A percentile compares a stretch with the other conserved stretches of the same genome.
Evolutionary conservation across 1,140 invertebrate species (phyloP).

Genomic region (Nasonia longicornis): DNA sequence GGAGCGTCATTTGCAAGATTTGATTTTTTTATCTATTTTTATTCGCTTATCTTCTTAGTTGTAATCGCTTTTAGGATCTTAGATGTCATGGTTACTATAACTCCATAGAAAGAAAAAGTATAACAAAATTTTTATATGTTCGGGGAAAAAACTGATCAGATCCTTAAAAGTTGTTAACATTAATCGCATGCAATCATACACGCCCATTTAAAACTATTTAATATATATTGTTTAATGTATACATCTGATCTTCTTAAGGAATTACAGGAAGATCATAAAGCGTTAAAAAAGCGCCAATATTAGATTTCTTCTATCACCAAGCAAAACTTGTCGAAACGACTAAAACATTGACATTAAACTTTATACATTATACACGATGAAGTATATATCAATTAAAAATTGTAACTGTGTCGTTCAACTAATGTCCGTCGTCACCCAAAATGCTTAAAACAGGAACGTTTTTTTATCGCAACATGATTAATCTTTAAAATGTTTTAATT

Average conservation of each 20-base stretch:
- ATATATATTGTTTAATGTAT: conserved; percentile 35
- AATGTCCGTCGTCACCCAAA: conserved; percentile 32
- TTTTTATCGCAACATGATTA: conserved; percentile 42
- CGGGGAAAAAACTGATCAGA: conserved; percentile 31
- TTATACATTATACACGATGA: conserved; percentile 43
- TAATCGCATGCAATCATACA: conserved; percentile 25
- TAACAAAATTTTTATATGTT: conserved; percentile 35
- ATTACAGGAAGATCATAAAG: conserved; percentile 33
- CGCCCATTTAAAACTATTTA: conserved; percentile 20
- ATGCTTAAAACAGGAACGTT: conserved; percentile 45
- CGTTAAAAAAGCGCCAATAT: conserved; percentile 39
- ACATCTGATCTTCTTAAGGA: conserved; percentile 32
- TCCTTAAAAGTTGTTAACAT: conserved; percentile 8
- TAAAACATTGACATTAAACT: conserved; percentile 45
- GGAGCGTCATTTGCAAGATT: conserved; percentile 30
- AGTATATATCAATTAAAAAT: conserved; percentile 45
- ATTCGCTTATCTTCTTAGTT: conserved; percentile 9
- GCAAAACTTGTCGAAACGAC: conserved; percentile 30
- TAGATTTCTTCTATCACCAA: conserved; percentile 25
- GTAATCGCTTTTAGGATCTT: conserved; percentile 34
- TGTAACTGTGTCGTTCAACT: conserved; percentile 37
- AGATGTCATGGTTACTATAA: conserved; percentile 39
- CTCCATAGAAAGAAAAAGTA: conserved; percentile 31
- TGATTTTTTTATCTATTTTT: conserved; percentile 30
- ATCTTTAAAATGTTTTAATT: conserved; percentile 42